Conservation (phyloP, 2,888 invertebrate genomes). For the Steinernema hermaphroditum region DNA sequence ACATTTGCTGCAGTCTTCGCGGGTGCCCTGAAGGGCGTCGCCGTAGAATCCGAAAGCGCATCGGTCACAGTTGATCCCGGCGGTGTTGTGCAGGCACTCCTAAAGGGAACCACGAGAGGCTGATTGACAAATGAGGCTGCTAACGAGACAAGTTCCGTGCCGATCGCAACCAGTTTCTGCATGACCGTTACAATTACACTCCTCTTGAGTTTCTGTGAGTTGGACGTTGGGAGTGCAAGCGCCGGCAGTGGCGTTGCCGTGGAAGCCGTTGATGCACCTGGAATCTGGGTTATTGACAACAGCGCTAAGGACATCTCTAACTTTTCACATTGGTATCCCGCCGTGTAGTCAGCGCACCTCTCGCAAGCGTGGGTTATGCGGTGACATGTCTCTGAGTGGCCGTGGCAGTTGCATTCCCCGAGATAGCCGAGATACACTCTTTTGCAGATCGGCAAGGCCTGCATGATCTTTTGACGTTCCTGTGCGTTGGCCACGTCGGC, state of each 20-base stretch:
- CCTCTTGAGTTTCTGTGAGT: not conserved
- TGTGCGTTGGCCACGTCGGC: not conserved
- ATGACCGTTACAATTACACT: conserved; percentile 45
- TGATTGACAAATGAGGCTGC: not conserved
- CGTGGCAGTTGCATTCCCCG: conserved; percentile 45
- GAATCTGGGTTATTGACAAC: not conserved
- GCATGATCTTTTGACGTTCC: conserved; percentile 31
- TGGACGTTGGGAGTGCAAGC: conserved; percentile 32
- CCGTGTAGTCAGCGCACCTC: conserved; percentile 92
- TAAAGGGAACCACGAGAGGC: not conserved
- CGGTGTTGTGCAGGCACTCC: conserved; percentile 77
- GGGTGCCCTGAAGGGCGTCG: conserved; percentile 81
- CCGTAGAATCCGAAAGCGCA: conserved; percentile 92
- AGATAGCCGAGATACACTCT: conserved; percentile 48
- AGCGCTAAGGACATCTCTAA: conserved; percentile 15
- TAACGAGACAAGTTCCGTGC: conserved; percentile 37
- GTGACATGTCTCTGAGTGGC: conserved; percentile 39
- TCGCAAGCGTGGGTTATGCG: conserved; percentile 84
- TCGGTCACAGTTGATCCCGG: conserved; percentile 87
- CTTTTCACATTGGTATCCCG: conserved; percentile 81
- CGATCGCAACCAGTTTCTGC: conserved; percentile 38
- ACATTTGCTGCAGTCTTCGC: conserved; percentile 84
- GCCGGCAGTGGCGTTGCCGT: conserved; percentile 27
- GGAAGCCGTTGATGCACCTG: not conserved
- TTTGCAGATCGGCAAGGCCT: conserved; percentile 48